Conservation (phyloP, 2,888 invertebrate species). For the Allophyes oxyacanthae region DNA sequence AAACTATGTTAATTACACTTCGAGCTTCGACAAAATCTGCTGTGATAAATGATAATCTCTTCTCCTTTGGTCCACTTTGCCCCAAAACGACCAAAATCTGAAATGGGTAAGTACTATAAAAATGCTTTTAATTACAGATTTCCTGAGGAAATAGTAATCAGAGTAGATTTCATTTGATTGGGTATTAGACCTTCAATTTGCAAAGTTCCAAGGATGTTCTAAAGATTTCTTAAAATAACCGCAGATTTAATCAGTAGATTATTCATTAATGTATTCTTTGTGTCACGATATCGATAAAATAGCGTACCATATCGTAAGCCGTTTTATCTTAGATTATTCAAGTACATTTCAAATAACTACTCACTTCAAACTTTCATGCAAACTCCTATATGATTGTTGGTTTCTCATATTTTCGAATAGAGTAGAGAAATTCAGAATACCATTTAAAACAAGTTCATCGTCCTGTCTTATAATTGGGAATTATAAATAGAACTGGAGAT, state of each 20-base stretch:
- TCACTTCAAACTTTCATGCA: slow-evolving; percentile 17
- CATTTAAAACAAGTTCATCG: too few species aligned
- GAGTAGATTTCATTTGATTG: background rate
- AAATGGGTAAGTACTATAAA: too few species aligned
- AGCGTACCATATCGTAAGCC: slow-evolving; percentile 12
- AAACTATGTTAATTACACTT: slow-evolving; percentile 13
- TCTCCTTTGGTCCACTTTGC: too few species aligned
- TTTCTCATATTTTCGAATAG: too few species aligned
- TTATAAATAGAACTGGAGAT: too few species aligned
- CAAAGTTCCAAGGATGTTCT: slow-evolving; percentile 16
- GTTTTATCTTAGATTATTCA: slow-evolving; percentile 20
- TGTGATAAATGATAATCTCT: too few species aligned
- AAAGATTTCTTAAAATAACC: slow-evolving; percentile 20
- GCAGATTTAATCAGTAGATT: slow-evolving; percentile 27
- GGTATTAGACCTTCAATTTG: background rate
- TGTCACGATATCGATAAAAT: slow-evolving; percentile 12
- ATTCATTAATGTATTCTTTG: slow-evolving; percentile 3
- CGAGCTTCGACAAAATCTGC: background rate
- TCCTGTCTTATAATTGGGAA: too few species aligned
- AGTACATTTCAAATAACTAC: slow-evolving; percentile 8
- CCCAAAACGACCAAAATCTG: too few species aligned
- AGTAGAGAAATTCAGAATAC: too few species aligned
- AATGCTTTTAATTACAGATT: too few species aligned
- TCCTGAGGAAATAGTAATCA: too few species aligned
- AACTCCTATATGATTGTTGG: too few species aligned